Evolutionary conservation across 2,113 vertebrate genomes (phyloP).

Genomic region (Cichladusa arquata): DNA sequence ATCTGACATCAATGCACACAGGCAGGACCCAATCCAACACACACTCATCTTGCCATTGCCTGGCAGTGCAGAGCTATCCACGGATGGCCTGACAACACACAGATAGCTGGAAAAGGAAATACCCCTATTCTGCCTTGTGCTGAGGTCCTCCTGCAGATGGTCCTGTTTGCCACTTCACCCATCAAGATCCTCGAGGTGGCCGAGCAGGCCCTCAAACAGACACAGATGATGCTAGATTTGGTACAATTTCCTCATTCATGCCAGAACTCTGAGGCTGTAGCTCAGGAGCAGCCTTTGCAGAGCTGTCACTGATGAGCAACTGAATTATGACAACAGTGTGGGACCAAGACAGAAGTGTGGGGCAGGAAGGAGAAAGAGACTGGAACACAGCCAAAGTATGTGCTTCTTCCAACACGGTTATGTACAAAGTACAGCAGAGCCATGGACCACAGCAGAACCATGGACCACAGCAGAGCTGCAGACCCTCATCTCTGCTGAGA

Average conservation of each 20-base stretch:
- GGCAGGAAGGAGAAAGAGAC: neutral
- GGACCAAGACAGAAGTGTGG: neutral
- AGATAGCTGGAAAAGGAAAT: neutral
- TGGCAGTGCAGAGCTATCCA: neutral
- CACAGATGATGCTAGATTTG: neutral
- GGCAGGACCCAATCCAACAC: neutral
- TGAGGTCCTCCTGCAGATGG: neutral
- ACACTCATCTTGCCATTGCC: neutral
- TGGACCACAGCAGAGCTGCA: neutral
- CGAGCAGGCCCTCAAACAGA: neutral
- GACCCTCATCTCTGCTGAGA: neutral
- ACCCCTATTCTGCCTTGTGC: neutral
- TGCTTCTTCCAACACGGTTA: neutral
- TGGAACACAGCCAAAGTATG: neutral
- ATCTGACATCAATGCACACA: neutral
- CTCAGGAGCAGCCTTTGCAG: neutral
- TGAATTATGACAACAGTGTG: neutral
- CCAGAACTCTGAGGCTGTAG: neutral
- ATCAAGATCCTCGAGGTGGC: fast-evolving
- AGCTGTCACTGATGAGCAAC: neutral
- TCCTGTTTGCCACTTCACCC: neutral
- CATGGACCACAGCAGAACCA: neutral
- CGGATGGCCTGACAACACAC: neutral
- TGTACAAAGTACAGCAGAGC: neutral
- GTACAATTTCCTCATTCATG: neutral